Percentiles rank a stretch among this genome's conserved stretches.
Evolutionary conservation across 2,113 vertebrate species (phyloP).

Genomic region (Nycticebus coucang): DNA sequence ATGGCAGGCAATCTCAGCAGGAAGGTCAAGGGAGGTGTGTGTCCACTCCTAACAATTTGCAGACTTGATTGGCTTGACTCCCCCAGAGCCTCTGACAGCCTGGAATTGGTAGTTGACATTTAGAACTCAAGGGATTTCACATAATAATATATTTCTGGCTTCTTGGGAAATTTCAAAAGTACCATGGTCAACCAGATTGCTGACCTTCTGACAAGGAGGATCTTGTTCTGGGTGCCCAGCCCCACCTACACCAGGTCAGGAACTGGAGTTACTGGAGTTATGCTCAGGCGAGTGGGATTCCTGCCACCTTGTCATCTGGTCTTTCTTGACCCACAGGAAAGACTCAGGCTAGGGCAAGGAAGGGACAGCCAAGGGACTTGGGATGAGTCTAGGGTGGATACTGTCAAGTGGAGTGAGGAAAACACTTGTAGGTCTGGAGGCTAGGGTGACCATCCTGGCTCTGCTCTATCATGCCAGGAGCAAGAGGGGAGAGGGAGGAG

Average conservation of each 20-base stretch:
- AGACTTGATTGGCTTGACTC: not conserved
- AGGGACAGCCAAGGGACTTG: not conserved
- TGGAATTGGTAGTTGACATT: constrained; percentile 66
- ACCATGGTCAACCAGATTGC: too few species aligned
- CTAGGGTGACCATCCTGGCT: not conserved
- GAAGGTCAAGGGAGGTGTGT: not conserved
- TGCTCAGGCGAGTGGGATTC: accelerated
- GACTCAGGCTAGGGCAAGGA: too few species aligned
- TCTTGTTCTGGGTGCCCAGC: accelerated
- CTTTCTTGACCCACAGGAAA: too few species aligned
- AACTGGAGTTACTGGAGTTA: not conserved
- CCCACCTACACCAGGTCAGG: accelerated
- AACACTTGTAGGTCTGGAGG: not conserved
- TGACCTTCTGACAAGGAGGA: accelerated
- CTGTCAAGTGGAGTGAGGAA: accelerated
- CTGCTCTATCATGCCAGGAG: not conserved
- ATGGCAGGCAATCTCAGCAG: too few species aligned
- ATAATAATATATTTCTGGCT: not conserved
- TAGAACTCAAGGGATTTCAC: constrained; percentile 50
- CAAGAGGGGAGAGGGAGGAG: not conserved
- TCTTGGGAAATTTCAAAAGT: not conserved
- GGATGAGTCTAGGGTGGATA: accelerated
- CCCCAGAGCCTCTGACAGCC: not conserved
- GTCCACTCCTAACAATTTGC: constrained; percentile 14
- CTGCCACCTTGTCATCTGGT: accelerated